These are phyloP conservation scores for Xerus rutilus DNA, from an alignment of 2,797 vertebrate genomes.

Conservation along the genomic window DNA sequence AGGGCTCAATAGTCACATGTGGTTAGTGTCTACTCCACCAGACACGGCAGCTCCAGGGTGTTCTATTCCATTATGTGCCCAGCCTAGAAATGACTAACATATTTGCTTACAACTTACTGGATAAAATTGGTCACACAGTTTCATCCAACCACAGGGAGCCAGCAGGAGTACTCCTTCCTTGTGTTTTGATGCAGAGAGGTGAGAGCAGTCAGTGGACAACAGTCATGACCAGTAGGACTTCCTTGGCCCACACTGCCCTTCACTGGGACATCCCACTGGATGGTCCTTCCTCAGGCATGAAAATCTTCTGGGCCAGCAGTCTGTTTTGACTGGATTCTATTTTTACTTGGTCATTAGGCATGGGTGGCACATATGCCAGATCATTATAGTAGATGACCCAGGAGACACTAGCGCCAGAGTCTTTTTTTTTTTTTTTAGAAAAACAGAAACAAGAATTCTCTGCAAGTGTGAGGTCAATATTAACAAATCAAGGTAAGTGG, in stretches of 20 bases:
- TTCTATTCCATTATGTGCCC: neutral
- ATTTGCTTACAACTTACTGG: neutral
- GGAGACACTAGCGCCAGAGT: neutral
- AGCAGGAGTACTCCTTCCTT: neutral
- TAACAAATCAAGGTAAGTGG: neutral
- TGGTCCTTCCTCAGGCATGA: neutral
- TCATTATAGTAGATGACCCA: neutral
- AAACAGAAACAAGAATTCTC: no score
- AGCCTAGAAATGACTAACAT: neutral
- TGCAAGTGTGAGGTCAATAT: neutral
- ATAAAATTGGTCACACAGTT: neutral
- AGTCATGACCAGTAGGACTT: neutral
- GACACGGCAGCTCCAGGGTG: neutral
- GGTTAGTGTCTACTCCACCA: neutral
- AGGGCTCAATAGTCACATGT: neutral
- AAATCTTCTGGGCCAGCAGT: neutral
- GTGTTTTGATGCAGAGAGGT: neutral
- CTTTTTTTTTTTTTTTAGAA: neutral
- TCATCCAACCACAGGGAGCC: neutral
- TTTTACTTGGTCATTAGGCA: neutral
- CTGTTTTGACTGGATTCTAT: neutral
- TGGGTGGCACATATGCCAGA: neutral
- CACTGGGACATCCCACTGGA: accelerated
- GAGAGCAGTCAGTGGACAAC: neutral
- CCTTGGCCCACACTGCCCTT: neutral